Base-by-base conservation (phyloP, 2,113 vertebrate genomes). In the Junco hyemalis region DNA sequence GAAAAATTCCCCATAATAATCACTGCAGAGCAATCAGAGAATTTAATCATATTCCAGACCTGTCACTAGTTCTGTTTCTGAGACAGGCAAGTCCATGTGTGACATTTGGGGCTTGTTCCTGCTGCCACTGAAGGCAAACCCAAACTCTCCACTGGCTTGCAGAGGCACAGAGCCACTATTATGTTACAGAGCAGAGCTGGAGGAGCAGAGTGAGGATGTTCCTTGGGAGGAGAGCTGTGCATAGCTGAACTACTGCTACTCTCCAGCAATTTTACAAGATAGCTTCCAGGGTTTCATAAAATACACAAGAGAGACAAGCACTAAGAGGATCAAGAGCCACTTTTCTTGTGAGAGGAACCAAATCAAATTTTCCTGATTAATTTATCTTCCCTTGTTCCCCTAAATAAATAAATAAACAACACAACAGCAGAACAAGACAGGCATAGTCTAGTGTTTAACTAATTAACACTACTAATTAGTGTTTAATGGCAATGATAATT, bases 391-490 rank as follows among this genome's bases (percentile, higher is more conserved):
- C 25, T 38, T 25, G 76, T 88, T 84, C 40, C 53, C 19, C 33
- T 81, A 90, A 92, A 93, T 80, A 92, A 95, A 94, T 90, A 88
- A 90, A 95, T 70, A 91, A 81, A 72, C n/a, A 91, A 40, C 64
- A 79, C 18, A 74, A 88, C 35, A 64, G 63, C 45, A 86, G 90
- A 93, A 93, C 44, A 86, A 88, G 71, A 60, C 60, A 88, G 56
- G 72, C n/a, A 83, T 81, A 81, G 76, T 85, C 86, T 93, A 71
- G 65, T 74, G 80, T 56, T 94, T 94, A 96, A 90, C 95, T 94
- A 96, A 96, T 97, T 97, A 97, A 88, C 85, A 81, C 82, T 53
- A 60, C 94, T 94, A 93, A 96, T 97, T 95, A 95, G 90, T 53
- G 61, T 69, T 96, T 96, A 96, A 92, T 65, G 51, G 65, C 86